phyloP scores from a whole-genome alignment of 2,888 invertebrate genomes.

The Pseudanteris insignis region DNA sequence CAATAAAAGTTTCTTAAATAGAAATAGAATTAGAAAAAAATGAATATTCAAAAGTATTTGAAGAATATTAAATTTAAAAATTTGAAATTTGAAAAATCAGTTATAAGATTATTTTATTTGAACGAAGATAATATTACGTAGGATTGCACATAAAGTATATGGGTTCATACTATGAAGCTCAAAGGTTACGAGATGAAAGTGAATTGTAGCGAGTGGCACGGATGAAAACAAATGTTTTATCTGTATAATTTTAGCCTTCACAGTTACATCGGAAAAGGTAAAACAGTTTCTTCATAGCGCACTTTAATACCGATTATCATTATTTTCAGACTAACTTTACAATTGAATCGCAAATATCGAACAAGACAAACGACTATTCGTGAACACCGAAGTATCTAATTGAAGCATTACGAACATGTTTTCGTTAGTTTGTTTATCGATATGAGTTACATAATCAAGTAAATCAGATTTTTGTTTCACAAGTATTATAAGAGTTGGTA shows the following conservation, averaged over 20 bases:
- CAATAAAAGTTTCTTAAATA: no score
- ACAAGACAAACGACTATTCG: constrained; percentile 1
- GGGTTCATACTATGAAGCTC: constrained; percentile 15
- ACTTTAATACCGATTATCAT: constrained; percentile 8
- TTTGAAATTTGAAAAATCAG: no score
- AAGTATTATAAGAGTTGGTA: no score
- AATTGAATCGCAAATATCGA: background rate
- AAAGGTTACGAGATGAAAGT: constrained; percentile 31
- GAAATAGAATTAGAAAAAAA: no score
- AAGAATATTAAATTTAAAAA: no score
- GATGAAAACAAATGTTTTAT: constrained; percentile 2
- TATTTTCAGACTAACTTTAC: background rate
- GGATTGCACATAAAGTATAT: no score
- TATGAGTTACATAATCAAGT: no score
- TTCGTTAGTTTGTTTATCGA: no score
- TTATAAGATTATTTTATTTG: no score
- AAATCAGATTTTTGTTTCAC: no score
- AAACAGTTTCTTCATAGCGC: background rate
- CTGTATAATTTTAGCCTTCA: constrained; percentile 5
- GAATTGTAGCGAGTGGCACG: constrained; percentile 7
- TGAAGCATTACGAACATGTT: constrained; percentile 6
- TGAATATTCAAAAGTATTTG: no score
- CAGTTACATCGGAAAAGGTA: background rate
- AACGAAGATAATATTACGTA: no score
- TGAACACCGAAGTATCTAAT: constrained; percentile 1